Conservation (phyloP, 2,888 invertebrate genomes). For the Andricus quercusramuli region DNA sequence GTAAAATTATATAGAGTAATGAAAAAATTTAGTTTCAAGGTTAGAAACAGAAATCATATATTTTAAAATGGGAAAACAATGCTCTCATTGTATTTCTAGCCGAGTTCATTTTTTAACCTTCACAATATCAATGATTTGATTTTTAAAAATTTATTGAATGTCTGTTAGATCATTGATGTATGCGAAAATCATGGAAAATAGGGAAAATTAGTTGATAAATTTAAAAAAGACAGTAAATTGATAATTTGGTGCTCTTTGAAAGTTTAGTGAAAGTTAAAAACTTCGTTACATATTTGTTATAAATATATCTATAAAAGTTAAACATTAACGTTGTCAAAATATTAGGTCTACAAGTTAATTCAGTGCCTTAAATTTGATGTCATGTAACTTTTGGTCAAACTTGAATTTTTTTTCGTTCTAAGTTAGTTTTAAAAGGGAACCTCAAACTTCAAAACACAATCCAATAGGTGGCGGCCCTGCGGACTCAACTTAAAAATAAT, state of each 20-base stretch:
- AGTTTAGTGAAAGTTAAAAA: slow-evolving; percentile 3
- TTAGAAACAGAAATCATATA: neutral
- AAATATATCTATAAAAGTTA: neutral
- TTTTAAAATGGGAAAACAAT: neutral
- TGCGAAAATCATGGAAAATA: neutral
- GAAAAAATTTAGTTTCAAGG: slow-evolving; percentile 17
- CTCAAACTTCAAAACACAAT: too few species aligned
- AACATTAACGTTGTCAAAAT: neutral
- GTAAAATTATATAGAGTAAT: slow-evolving; percentile 3
- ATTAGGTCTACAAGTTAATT: too few species aligned
- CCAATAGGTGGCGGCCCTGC: too few species aligned
- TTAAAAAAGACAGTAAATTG: neutral
- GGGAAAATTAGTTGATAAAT: neutral
- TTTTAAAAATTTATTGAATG: neutral
- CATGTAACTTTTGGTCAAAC: too few species aligned
- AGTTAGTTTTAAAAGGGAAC: too few species aligned
- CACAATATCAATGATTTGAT: neutral
- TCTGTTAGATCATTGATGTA: neutral
- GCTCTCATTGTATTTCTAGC: neutral
- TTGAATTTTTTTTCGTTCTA: too few species aligned
- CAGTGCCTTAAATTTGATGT: too few species aligned
- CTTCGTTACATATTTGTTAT: slow-evolving; percentile 31
- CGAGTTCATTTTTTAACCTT: neutral
- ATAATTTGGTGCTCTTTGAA: neutral
- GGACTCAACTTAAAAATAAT: too few species aligned